Evolutionary conservation across 1,140 invertebrate genomes (phyloP).

Genomic region (Pemphigus obesinymphae): DNA sequence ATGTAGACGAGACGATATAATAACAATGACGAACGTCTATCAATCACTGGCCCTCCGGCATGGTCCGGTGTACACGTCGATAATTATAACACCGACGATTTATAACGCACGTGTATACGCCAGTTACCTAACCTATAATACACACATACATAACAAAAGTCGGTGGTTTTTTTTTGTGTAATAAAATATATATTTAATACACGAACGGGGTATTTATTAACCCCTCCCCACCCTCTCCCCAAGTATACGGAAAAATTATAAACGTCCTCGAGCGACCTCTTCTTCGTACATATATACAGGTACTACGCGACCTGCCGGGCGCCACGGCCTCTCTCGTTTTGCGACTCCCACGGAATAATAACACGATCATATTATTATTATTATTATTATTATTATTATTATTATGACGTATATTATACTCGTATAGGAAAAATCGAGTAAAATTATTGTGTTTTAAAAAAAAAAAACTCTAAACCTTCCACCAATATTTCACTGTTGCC

Average conservation of each 20-base stretch:
- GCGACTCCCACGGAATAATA: constrained; percentile 37
- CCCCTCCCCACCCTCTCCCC: not conserved
- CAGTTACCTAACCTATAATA: constrained; percentile 8
- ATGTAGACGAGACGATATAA: constrained; percentile 1
- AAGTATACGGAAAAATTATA: constrained; percentile 29
- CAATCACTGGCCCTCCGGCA: constrained; percentile 38
- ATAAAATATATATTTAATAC: not conserved
- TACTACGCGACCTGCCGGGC: constrained; percentile 28
- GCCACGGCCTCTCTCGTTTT: constrained; percentile 22
- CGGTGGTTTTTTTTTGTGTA: not conserved
- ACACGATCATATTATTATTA: not conserved
- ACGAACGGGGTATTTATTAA: constrained; percentile 30
- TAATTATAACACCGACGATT: constrained; percentile 39
- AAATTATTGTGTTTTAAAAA: not conserved
- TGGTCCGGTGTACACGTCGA: constrained; percentile 39
- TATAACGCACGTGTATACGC: constrained; percentile 1
- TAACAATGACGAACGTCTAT: constrained; percentile 42
- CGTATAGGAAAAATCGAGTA: not conserved
- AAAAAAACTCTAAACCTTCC: not conserved
- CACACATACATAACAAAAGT: not conserved
- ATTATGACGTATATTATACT: not conserved
- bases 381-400: not conserved
- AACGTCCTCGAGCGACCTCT: constrained; percentile 20
- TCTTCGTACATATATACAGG: too few relatives aligned
- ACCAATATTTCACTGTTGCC: constrained; percentile 36